Percentiles rank a stretch among this genome's conserved stretches.
phyloP scores from a whole-genome alignment of 1,140 invertebrate species.

The Drosophila ironensis region DNA sequence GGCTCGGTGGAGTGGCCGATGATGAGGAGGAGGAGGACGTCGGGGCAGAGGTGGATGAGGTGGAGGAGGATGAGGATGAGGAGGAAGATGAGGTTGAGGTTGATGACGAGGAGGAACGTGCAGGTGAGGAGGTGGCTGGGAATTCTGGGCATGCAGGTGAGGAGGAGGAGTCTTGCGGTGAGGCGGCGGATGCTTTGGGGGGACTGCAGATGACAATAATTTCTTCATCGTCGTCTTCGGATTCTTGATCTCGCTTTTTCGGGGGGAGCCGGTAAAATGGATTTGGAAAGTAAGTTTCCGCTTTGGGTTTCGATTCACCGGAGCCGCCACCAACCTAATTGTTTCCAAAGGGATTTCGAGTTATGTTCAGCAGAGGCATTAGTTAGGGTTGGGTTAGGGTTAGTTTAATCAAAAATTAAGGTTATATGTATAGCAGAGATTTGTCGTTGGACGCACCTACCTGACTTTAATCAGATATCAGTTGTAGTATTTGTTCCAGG shows the following conservation, averaged over 20 bases:
- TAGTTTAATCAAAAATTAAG: no score
- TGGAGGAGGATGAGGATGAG: background rate
- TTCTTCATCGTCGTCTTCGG: conserved; percentile 7
- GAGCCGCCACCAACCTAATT: conserved; percentile 50
- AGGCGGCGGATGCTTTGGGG: background rate
- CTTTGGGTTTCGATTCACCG: conserved; percentile 18
- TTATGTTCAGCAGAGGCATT: conserved; percentile 9
- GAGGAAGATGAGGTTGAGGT: background rate
- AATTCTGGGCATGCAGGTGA: no score
- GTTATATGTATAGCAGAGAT: conserved; percentile 13
- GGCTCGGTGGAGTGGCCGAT: background rate
- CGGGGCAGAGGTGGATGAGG: background rate
- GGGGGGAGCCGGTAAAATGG: no score
- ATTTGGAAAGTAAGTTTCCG: no score
- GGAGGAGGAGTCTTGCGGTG: background rate
- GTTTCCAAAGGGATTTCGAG: conserved; percentile 19
- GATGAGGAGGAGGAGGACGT: background rate
- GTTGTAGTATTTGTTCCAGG: conserved; percentile 82
- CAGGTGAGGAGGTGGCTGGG: background rate
- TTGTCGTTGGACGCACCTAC: conserved; percentile 50
- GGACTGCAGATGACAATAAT: conserved; percentile 69
- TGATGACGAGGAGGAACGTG: background rate
- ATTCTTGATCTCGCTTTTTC: conserved; percentile 5
- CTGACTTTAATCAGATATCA: conserved; percentile 81
- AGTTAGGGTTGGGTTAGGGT: no score